Base-by-base conservation (phyloP, 2,113 vertebrate genomes). In the Herpetotheres cachinnans region DNA sequence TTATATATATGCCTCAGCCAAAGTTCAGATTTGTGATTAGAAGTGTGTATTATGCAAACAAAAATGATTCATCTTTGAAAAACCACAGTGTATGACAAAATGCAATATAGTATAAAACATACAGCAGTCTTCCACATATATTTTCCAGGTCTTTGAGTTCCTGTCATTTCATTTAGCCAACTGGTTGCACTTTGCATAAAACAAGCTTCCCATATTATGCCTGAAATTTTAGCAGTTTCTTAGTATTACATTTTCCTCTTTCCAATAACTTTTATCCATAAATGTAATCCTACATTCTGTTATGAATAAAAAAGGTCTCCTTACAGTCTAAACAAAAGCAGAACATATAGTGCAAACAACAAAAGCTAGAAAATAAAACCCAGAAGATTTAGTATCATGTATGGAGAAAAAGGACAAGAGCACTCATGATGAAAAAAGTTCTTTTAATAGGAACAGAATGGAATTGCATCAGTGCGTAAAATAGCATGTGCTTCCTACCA, bases 341-440 rank as follows among this genome's bases (percentile, higher is more conserved):
- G 92, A 94, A 87, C 63, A 17, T n/a, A 34, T 44, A 87, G 73
- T 0, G 7, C 66, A 94, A 81, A 87, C 86, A 92, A 74, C n/a
- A 87, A 96, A 91, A 94, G 61, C 65, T 56, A 61, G 72, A 93
- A 96, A 96, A 95, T 95, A 97, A 94, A 92, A 80, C 77, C 46
- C 92, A 89, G 89, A 74, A 83, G 47, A 89, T 54, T 71, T 78
- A 81, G 40, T 56, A 67, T 36, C 3, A 0, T 87, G 42, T 72
- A 47, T 77, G 59, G 63, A 95, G 66, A 70, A 62, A 94, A 85
- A 82, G 40, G 87, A 82, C 74, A 93, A 90, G 81, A 88, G 36
- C 54, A 71, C 18, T 94, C 49, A 73, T 7, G 54, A 89, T 78
- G 56, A 96, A 96, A 93, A 90, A 83, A 80, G 56, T 20, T 61